Conservation (phyloP, 1,140 invertebrate genomes). For the Leptopilina boulardi region DNA sequence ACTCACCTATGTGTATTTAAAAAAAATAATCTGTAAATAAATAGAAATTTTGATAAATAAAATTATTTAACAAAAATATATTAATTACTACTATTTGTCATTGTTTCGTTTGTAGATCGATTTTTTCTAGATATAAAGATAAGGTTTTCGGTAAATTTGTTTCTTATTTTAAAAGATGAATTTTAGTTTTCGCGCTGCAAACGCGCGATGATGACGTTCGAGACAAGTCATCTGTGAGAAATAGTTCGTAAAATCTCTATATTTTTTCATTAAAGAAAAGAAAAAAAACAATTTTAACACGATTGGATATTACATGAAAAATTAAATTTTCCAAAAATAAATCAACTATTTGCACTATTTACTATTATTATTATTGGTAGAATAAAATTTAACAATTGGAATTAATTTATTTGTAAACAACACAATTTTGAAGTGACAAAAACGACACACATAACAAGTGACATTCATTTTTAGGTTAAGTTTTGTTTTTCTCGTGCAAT, state of each 20-base stretch:
- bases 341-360: background rate
- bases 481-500: too few species aligned
- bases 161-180: background rate
- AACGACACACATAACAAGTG: background rate
- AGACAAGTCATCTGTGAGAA: background rate
- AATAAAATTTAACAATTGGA: background rate
- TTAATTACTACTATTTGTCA: too few species aligned
- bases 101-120: too few species aligned
- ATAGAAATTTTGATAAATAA: too few species aligned
- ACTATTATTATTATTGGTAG: background rate
- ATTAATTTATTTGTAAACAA: background rate
- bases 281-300: background rate
- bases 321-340: background rate
- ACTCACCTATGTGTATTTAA: too few species aligned
- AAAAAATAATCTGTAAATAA: too few species aligned
- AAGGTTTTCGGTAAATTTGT: too few species aligned
- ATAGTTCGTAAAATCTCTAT: background rate
- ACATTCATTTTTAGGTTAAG: background rate
- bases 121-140: too few species aligned
- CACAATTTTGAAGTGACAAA: background rate
- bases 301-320: background rate
- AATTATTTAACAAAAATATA: too few species aligned
- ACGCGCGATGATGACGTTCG: background rate
- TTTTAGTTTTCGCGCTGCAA: slow-evolving; percentile 24
- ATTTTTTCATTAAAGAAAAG: background rate